A percentile compares a stretch with the other conserved stretches of the same genome.
These are phyloP conservation scores for Napeogenes sylphis DNA, from an alignment of 2,888 invertebrate genomes.

Conservation along the genomic window DNA sequence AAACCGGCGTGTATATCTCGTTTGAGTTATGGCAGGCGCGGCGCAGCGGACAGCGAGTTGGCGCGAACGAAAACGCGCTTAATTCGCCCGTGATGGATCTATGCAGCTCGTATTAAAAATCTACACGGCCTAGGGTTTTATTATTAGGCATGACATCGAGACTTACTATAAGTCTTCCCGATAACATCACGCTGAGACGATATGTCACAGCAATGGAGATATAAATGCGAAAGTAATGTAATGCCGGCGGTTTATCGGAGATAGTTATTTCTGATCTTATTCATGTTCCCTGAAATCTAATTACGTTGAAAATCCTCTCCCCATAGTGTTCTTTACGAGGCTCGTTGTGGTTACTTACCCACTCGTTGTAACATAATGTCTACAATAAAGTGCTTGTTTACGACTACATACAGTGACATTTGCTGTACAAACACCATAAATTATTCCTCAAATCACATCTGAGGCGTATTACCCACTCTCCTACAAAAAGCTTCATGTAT, in stretches of 20 bases:
- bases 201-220: not conserved
- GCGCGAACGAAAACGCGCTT: slow-evolving; percentile 64
- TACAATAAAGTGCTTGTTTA: slow-evolving; percentile 54
- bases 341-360: slow-evolving; percentile 44
- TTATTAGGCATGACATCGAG: slow-evolving; percentile 13
- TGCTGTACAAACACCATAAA: slow-evolving; percentile 71
- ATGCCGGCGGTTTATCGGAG: too few relatives aligned
- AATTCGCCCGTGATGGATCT: slow-evolving; percentile 72
- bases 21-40: slow-evolving; percentile 71
- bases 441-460: slow-evolving; percentile 74
- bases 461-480: slow-evolving; percentile 69
- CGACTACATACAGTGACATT: slow-evolving; percentile 59
- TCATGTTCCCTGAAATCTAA: slow-evolving; percentile 31
- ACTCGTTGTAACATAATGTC: slow-evolving; percentile 43
- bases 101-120: slow-evolving; percentile 37
- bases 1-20: slow-evolving; percentile 69
- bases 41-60: slow-evolving; percentile 66
- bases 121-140: slow-evolving; percentile 9
- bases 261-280: slow-evolving; percentile 28
- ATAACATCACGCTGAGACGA: not conserved
- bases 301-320: slow-evolving; percentile 31
- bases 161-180: not conserved
- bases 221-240: not conserved
- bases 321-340: slow-evolving; percentile 34
- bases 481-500: slow-evolving; percentile 74